These are phyloP conservation scores for Characodon lateralis DNA, from an alignment of 2,797 vertebrate genomes.

Conservation along the genomic window DNA sequence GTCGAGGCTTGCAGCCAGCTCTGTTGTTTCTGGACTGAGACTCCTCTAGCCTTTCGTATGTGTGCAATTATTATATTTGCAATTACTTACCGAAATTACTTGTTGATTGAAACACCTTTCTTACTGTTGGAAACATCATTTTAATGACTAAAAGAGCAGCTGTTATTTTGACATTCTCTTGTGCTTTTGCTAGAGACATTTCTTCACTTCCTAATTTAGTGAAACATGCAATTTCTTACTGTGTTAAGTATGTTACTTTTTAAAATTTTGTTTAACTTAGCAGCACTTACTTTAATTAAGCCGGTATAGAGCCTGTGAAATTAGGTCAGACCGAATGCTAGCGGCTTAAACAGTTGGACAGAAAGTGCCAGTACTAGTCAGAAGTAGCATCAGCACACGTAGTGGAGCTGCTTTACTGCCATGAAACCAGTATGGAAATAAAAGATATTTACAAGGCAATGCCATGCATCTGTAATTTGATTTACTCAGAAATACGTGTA, in stretches of 20 bases:
- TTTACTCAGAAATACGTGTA: too few relatives aligned
- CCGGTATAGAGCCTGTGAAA: too few relatives aligned
- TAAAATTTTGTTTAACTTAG: too few relatives aligned
- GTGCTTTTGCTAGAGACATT: background rate
- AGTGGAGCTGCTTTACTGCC: too few relatives aligned
- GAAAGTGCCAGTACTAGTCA: too few relatives aligned
- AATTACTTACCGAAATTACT: slow-evolving; percentile 23
- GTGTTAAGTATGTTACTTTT: background rate
- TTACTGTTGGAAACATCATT: slow-evolving; percentile 38
- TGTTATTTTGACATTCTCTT: slow-evolving; percentile 9
- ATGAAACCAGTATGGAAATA: too few relatives aligned
- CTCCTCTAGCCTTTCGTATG: slow-evolving; percentile 36
- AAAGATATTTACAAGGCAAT: too few relatives aligned
- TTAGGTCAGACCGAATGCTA: too few relatives aligned
- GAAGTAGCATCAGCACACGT: too few relatives aligned
- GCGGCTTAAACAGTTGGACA: too few relatives aligned
- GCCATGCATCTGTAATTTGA: too few relatives aligned
- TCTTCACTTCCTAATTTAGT: slow-evolving; percentile 1
- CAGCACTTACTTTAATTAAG: slow-evolving; percentile 4
- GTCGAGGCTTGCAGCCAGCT: slow-evolving; percentile 14
- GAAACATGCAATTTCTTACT: slow-evolving; percentile 22
- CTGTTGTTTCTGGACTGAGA: slow-evolving; percentile 66
- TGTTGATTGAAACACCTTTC: slow-evolving; percentile 13
- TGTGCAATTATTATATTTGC: slow-evolving; percentile 62
- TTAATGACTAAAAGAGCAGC: slow-evolving; percentile 31